Percentiles rank a stretch among this genome's conserved stretches.
Conservation (phyloP, 2,888 invertebrate genomes). For the Drosophila paramelanica region DNA sequence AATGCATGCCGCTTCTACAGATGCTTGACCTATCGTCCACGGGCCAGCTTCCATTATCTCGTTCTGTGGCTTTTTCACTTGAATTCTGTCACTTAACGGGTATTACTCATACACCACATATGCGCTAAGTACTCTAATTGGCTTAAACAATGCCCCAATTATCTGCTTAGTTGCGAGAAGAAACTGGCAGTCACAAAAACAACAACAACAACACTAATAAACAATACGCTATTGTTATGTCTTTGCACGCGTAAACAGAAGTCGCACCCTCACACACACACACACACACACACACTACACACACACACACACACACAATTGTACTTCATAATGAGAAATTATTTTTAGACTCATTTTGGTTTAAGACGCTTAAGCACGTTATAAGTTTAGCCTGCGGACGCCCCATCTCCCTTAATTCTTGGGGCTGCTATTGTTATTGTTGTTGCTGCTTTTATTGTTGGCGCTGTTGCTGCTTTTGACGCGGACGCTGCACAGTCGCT, state of each 20-base stretch:
- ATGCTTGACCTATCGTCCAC: conserved; percentile 21
- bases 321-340: conserved; percentile 75
- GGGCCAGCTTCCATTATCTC: neutral
- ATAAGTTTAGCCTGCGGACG: conserved; percentile 54
- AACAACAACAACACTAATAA: conserved; percentile 44
- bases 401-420: neutral
- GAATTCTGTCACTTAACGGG: conserved; percentile 7
- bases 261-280: conserved; percentile 25
- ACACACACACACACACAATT: conserved; percentile 24
- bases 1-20: conserved; percentile 4
- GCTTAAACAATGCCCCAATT: conserved; percentile 73
- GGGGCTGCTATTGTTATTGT: conserved; percentile 17
- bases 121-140: conserved; percentile 67
- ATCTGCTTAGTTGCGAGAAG: conserved; percentile 50
- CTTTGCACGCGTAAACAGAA: conserved; percentile 26
- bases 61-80: neutral
- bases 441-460: conserved; percentile 29
- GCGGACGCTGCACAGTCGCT: conserved; percentile 57
- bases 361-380: conserved; percentile 80
- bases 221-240: conserved; percentile 64
- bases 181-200: conserved; percentile 41
- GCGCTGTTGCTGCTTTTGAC: conserved; percentile 30
- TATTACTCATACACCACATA: conserved; percentile 56
- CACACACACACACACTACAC: conserved; percentile 21
- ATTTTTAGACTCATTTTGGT: conserved; percentile 77